These are phyloP conservation scores for Tenrec ecaudatus DNA, from an alignment of 2,113 vertebrate genomes.

Conservation along the genomic window DNA sequence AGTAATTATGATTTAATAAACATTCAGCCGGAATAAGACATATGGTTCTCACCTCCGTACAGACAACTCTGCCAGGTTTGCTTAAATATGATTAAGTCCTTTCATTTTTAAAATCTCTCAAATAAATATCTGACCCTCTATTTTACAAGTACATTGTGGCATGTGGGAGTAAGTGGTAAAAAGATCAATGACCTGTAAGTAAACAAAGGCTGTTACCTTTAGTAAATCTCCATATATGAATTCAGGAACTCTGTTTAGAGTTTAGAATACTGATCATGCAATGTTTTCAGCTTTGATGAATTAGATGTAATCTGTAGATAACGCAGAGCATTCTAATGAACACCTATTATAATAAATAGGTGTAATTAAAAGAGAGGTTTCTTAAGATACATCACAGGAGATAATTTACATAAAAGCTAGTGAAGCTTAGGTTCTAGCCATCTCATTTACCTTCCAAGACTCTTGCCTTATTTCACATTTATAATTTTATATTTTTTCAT, in stretches of 20 bases:
- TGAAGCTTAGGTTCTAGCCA: not conserved
- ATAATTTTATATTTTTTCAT: conserved; percentile 40
- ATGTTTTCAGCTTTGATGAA: not conserved
- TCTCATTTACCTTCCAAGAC: not conserved
- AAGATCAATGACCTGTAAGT: not conserved
- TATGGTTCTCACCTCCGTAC: too few species aligned
- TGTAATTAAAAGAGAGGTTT: not conserved
- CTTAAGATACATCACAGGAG: not conserved
- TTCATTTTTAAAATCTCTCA: too few species aligned
- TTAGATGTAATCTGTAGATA: not conserved
- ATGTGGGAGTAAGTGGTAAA: not conserved
- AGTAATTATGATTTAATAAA: too few species aligned
- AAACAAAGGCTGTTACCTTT: not conserved
- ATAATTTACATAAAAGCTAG: conserved; percentile 44
- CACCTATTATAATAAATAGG: not conserved
- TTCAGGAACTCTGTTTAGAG: not conserved
- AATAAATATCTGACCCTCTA: not conserved
- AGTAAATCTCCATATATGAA: not conserved
- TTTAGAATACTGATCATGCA: not conserved
- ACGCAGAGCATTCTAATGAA: not conserved
- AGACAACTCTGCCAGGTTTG: too few species aligned
- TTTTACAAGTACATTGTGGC: not conserved
- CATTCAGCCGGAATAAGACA: too few species aligned
- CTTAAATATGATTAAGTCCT: too few species aligned
- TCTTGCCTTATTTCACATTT: not conserved